Evolutionary conservation across 1,140 invertebrate genomes (phyloP), one percentile per base, ranked within the genome.

Genomic region (Dufourea novaeangliae): DNA sequence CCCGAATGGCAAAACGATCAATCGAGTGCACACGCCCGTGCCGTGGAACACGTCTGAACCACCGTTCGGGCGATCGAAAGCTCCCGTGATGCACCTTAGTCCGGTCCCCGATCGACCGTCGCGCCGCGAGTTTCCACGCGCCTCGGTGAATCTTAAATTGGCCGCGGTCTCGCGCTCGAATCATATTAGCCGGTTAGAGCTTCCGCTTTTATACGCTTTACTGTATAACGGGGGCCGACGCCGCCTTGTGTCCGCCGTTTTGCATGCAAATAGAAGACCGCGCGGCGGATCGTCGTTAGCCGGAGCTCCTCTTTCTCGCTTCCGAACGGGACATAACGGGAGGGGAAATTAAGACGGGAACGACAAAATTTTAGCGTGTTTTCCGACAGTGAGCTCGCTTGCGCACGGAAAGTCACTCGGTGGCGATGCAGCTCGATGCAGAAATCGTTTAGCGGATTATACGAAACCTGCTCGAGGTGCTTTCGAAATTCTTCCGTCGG

Each of bases 1-100:
- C 56, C 56, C 54, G 54, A 56, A 52, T 80, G 73, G 62, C 52
- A 52, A 80, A 80, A 67, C 82, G 83, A 88, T 86, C 82, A 86
- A 85, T 87, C 86, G 87, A 86, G 83, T 83, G n/a, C 46, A 41
- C 44, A 39, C 50, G 67, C 34, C 57, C 62, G 37, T n/a, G 61
- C 27, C 57, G 50, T 74, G 39, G 25, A 39, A n/a, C n/a, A n/a
- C n/a, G n/a, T n/a, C n/a, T n/a, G n/a, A n/a, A n/a, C n/a, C n/a
- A n/a, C n/a, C n/a, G n/a, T n/a, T n/a, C n/a, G n/a, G 34, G 12
- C 41, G 54, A 14, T 50, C 22, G 62, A 46, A 20, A 46, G 12
- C 10, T 62, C 1, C 37, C 61, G 25, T 6, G 14, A 37, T 41
- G 4, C 32, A 57, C 34, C 61, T 66, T 52, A n/a, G 44, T 61